Base-by-base conservation (phyloP, 2,888 invertebrate species). In the Iphiclides podalirius region DNA sequence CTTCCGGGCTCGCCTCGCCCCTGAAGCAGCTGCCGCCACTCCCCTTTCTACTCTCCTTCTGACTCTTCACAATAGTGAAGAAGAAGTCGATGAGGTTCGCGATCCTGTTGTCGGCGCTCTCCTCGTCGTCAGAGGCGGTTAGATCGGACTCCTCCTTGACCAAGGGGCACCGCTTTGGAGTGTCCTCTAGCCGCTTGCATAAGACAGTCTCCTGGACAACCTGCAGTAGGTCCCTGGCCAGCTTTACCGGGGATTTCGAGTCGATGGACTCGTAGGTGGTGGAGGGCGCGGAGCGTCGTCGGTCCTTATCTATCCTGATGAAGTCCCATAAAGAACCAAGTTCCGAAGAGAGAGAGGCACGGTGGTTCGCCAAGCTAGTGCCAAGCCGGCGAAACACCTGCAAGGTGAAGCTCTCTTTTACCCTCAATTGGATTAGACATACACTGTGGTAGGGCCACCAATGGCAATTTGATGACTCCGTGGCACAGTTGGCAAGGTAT, bases 81-180 rank as follows among this genome's bases (percentile, higher is more conserved):
- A 89, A 88, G 66, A 89, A 89, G 49, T 89, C 89, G 6, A 89
- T 86, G 4, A 89, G 57, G 55, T 85, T 87, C 0, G 88, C 87
- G 13, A 89, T 84, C 53, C 86, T 72, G 47, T 77, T 72, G 31
- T 89, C 89, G 4, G 71, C 75, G 0, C 75, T 79, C 31, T 86
- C 80, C 39, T 85, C 84, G 37, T 78, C 84, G 13, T 85, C 83
- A 1, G 82, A 82, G 16, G 78, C 79, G 0, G 68, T 67, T 1
- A 88, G 47, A 41, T 81, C 88, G 0, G 86, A 86, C 61, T 88
- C 88, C 59, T 88, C 79, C 58, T 81, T 85, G 0, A 87, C 88
- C 8, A 88, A 31, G 0, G 88, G 88, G 52, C 86, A 89, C 49
- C 74, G 61, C 58, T 77, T 85, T 0, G 79, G 75, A 2, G 60